Evolutionary conservation across 2,888 invertebrate species (phyloP).

Genomic region (Eledona agricola): DNA sequence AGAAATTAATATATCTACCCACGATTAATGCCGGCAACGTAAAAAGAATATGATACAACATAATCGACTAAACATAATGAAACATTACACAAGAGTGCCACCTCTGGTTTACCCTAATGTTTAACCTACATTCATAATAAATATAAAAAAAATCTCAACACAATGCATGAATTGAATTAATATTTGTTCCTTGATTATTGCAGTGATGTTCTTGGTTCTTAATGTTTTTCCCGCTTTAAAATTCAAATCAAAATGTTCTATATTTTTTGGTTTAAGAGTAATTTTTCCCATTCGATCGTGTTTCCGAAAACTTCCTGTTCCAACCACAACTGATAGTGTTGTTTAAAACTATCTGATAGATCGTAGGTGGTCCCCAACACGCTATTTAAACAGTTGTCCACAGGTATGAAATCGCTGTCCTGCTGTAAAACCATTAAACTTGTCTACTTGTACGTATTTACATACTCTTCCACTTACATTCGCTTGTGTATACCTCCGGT

Average conservation of each 20-base stretch:
- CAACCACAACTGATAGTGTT: conserved; percentile 94
- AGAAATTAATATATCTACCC: no score
- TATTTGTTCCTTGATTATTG: no score
- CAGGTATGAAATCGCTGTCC: conserved; percentile 70
- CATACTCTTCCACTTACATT: conserved; percentile 53
- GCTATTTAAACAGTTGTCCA: conserved; percentile 84
- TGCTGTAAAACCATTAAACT: conserved; percentile 47
- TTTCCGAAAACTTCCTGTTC: conserved; percentile 95
- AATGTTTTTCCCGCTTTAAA: conserved; percentile 12
- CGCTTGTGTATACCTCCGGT: conserved; percentile 76
- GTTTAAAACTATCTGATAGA: conserved; percentile 91
- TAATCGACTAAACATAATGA: no score
- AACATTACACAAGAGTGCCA: no score
- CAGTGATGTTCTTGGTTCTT: conserved; percentile 10
- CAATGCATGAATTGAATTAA: no score
- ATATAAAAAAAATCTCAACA: conserved; percentile 17
- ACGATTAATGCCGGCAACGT: no score
- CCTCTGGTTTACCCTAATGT: no score
- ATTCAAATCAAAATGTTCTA: conserved; percentile 18
- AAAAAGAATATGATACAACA: no score
- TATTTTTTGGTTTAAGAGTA: conserved; percentile 51
- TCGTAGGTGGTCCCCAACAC: conserved; percentile 80
- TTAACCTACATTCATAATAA: no score
- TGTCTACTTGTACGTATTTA: no score
- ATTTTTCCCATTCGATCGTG: conserved; percentile 80